Conservation (phyloP, 1,140 invertebrate genomes). For the Drosophila asahinai region DNA sequence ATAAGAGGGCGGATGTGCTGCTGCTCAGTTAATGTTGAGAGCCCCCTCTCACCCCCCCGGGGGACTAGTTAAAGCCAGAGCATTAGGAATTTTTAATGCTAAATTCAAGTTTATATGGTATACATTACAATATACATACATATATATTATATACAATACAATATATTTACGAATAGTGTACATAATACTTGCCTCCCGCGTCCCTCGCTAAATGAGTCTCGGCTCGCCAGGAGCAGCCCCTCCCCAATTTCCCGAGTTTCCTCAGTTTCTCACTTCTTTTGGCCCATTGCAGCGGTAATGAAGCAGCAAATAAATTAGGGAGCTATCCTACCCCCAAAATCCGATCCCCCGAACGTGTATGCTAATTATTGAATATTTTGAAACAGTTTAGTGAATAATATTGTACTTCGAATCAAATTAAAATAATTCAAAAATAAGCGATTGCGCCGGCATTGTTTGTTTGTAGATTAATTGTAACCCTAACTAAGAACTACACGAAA, state of each 20-base stretch:
- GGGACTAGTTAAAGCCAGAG: conserved; percentile 47
- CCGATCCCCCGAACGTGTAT: conserved; percentile 48
- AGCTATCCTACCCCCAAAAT: conserved; percentile 39
- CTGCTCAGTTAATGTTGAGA: conserved; percentile 78
- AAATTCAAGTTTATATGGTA: conserved; percentile 82
- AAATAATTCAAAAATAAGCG: conserved; percentile 68
- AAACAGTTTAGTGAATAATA: conserved; percentile 74
- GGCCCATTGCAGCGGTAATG: conserved; percentile 57
- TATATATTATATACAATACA: conserved; percentile 71
- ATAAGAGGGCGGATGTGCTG: conserved; percentile 33
- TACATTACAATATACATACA: conserved; percentile 72
- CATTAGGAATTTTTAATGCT: conserved; percentile 79
- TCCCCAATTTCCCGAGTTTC: conserved; percentile 14
- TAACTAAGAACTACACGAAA: neutral
- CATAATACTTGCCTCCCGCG: conserved; percentile 59
- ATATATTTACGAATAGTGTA: conserved; percentile 77
- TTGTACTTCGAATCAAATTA: conserved; percentile 79
- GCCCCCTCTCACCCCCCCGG: conserved; percentile 41
- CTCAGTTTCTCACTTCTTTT: conserved; percentile 57
- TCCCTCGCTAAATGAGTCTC: conserved; percentile 39
- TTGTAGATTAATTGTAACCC: neutral
- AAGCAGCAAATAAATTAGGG: conserved; percentile 44
- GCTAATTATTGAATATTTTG: conserved; percentile 76
- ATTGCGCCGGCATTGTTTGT: neutral
- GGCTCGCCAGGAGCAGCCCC: conserved; percentile 24